These are phyloP conservation scores for Melieria omissa DNA, from an alignment of 2,888 invertebrate species.

Conservation along the genomic window DNA sequence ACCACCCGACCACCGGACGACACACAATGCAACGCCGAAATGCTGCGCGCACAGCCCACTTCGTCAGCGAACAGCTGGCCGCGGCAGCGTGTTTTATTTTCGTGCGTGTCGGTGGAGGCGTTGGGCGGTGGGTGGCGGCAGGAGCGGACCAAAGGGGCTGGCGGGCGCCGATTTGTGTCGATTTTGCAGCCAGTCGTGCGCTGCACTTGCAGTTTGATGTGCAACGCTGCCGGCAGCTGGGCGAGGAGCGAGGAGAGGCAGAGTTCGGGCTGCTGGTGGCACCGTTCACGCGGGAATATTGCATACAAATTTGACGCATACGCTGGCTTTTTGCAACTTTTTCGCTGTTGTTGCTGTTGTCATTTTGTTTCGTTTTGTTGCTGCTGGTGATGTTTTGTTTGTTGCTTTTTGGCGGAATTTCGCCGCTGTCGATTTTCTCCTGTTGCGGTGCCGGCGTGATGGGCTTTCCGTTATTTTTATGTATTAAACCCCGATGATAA, in stretches of 20 bases:
- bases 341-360: slow-evolving; percentile 27
- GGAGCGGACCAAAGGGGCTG: not conserved
- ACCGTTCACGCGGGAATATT: slow-evolving; percentile 4
- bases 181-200: not conserved
- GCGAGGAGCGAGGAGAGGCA: no score
- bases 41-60: slow-evolving; percentile 5
- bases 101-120: slow-evolving; percentile 14
- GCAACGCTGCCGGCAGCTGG: no score
- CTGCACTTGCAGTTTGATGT: not conserved
- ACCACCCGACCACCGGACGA: no score
- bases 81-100: slow-evolving; percentile 15
- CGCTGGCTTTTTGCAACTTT: not conserved
- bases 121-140: not conserved
- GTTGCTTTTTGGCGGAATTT: slow-evolving; percentile 22
- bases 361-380: slow-evolving; percentile 10
- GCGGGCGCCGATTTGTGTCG: not conserved
- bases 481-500: slow-evolving; percentile 47
- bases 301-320: slow-evolving; percentile 21
- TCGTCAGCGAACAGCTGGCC: not conserved
- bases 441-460: not conserved
- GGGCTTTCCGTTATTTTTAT: slow-evolving; percentile 33
- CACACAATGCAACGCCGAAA: not conserved
- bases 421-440: not conserved
- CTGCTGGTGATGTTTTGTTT: slow-evolving; percentile 30
- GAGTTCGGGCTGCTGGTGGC: not conserved